A percentile compares a stretch with the other conserved stretches of the same genome.
phyloP scores from a whole-genome alignment of 1,140 invertebrate genomes.

The Bombus fervidus region DNA sequence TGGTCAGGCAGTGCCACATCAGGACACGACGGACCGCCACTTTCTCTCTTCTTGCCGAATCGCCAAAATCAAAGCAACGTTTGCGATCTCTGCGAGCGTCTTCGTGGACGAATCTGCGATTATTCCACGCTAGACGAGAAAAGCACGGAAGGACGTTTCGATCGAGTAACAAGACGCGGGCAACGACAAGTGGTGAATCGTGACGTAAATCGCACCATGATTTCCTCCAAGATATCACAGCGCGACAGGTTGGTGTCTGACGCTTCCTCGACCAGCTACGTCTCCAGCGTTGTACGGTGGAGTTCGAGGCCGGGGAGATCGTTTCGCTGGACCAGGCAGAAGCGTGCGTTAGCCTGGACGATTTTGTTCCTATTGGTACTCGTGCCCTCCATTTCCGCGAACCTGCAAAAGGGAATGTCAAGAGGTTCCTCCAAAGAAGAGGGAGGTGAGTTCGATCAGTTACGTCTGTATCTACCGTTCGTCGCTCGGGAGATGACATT shows the following conservation, averaged over 20 bases:
- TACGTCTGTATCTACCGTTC: background rate
- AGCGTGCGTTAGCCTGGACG: slow-evolving; percentile 49
- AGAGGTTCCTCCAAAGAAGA: slow-evolving; percentile 31
- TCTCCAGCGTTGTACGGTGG: slow-evolving; percentile 77
- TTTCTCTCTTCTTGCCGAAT: background rate
- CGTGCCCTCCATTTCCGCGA: slow-evolving; percentile 44
- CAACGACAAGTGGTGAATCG: slow-evolving; percentile 4
- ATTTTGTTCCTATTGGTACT: slow-evolving; percentile 67
- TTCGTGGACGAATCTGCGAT: slow-evolving; percentile 26
- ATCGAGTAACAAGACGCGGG: slow-evolving; percentile 4
- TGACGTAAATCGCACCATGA: no score
- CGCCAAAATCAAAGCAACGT: background rate
- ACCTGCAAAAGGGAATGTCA: slow-evolving; percentile 9
- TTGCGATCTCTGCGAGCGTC: slow-evolving; percentile 56
- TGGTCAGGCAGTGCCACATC: background rate
- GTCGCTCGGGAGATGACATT: no score
- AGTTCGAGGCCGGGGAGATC: slow-evolving; percentile 7
- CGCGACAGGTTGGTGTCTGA: background rate
- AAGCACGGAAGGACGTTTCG: no score
- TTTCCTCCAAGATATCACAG: background rate
- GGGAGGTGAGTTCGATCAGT: slow-evolving; percentile 44
- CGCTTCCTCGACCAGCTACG: slow-evolving; percentile 52
- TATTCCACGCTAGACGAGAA: background rate
- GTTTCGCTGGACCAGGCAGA: slow-evolving; percentile 25
- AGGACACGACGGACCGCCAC: background rate